Evolutionary conservation across 2,888 invertebrate genomes (phyloP), one percentile per base, ranked within the genome.

Genomic region (Timandra comae): DNA sequence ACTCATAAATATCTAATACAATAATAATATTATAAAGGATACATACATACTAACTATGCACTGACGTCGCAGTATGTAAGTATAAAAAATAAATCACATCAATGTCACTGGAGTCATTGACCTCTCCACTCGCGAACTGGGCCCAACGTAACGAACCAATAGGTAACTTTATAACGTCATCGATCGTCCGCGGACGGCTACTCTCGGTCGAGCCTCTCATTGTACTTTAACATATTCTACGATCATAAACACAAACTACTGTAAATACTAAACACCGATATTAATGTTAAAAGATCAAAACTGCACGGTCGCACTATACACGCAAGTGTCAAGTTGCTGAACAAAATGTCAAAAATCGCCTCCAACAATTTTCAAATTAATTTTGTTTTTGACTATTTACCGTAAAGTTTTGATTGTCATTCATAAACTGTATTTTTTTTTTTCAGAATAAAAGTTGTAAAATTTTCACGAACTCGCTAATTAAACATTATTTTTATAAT

Each of bases 11-110:
- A 67, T 71, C 61, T 67, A 70, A 56, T 49, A 57, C 52, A 30
- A 52, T 56, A n/a, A n/a, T n/a, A n/a, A 59, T 53, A 67, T 63
- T 71, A 69, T 68, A 77, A 70, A 72, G 49, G 59, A 62, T 56
- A 60, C 16, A 69, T 68, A 72, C 56, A 67, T 60, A 55, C 58
- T 65, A n/a, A 41, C 58, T 71, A 66, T 66, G 72, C 72, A 73
- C 68, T 70, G 79, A 75, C 72, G 80, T 72, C 75, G 71, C 69
- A 75, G 66, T 60, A 64, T 60, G 66, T 65, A 61, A 61, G 46
- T 61, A 71, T 75, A 69, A 73, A 72, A 72, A 67, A n/a, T n/a
- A 77, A 74, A 81, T 84, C 79, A 80, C 79, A 77, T 70, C 53
- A 67, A 63, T 33, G 66, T 64, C 70, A 67, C 64, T 41, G 41